Base-by-base conservation (phyloP, 2,797 vertebrate genomes). In the Sebastes steindachneri region DNA sequence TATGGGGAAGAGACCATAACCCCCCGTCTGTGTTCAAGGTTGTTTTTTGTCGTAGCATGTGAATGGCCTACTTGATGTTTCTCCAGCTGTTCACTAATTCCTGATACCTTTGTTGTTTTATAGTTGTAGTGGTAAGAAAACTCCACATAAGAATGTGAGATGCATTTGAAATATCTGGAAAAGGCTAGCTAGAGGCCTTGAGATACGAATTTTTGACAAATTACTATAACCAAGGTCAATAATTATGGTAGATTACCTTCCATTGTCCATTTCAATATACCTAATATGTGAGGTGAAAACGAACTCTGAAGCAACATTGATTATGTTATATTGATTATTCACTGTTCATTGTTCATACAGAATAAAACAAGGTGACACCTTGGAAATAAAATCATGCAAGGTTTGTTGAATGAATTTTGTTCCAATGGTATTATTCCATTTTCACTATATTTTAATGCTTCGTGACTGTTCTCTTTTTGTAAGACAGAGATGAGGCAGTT, bases 1-100 rank as follows among this genome's bases (percentile, higher is more conserved):
- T 53, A 53, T 53, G 51, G 51, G n/a, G n/a, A 51, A 51, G 3
- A n/a, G 19, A 53, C n/a, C 9, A 53, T 17, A 53, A 53, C 51
- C 51, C 51, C 0, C 51, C 3, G 1, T 53, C 51, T 53, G 51
- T 53, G n/a, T 53, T 21, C 45, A 48, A 48, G 45, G 45, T 19
- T 48, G 45, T 0, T 9, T 53, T 9, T 53, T 21, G 8, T 53
- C n/a, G 0, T n/a, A 51, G 9, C 0, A 21, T 21, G 4, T 11
- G n/a, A 0, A 21, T 4, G n/a, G n/a, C 19, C 2, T 5, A 10
- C 9, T 53, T 1, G 9, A 53, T 53, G 51, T 53, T 53, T 21
- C n/a, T 53, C 48, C n/a, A 1, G 51, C 11, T 23, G n/a, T 23
- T 15, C n/a, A 3, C 31, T 21, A 17, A 57, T 26, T 28, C 6